A percentile compares a stretch with the other conserved stretches of the same genome.
These are phyloP conservation scores for Strigamia crassipes DNA, from an alignment of 2,888 invertebrate genomes.

Conservation along the genomic window DNA sequence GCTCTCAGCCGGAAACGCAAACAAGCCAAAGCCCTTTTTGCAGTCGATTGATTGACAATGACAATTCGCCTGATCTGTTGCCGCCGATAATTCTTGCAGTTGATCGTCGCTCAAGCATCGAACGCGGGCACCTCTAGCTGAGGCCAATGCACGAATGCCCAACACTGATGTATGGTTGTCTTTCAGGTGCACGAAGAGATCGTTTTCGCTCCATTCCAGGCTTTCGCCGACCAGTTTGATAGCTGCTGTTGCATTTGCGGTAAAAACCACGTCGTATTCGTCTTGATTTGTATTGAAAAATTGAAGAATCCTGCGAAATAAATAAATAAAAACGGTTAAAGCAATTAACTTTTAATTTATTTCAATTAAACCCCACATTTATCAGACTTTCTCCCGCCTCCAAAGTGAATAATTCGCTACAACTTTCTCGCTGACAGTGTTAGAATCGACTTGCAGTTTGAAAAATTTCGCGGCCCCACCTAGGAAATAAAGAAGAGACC, in stretches of 20 bases:
- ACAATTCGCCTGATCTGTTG: conserved; percentile 7
- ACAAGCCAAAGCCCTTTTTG: conserved; percentile 61
- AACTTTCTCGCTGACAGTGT: conserved; percentile 6
- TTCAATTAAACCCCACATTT: not conserved
- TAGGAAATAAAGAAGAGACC: conserved; percentile 14
- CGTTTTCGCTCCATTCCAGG: conserved; percentile 67
- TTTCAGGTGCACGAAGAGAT: conserved; percentile 71
- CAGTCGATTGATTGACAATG: not conserved
- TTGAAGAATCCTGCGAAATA: conserved; percentile 70
- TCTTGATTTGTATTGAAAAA: conserved; percentile 80
- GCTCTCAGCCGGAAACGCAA: conserved; percentile 89
- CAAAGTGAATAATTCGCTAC: not conserved
- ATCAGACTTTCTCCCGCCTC: not conserved
- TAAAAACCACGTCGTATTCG: conserved; percentile 87
- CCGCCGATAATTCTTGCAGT: conserved; percentile 26
- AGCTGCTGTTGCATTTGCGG: conserved; percentile 88
- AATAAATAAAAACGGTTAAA: conserved; percentile 44
- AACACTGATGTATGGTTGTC: conserved; percentile 96
- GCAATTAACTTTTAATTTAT: not conserved
- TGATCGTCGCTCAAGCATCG: conserved; percentile 40
- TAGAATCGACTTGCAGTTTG: conserved; percentile 24
- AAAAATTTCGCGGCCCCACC: conserved; percentile 18
- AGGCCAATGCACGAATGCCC: conserved; percentile 81
- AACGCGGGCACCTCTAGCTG: conserved; percentile 36
- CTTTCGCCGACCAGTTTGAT: conserved; percentile 81